Evolutionary conservation across 2,113 vertebrate genomes (phyloP), one percentile per base, ranked within the genome.

Genomic region (Corythaixoides concolor): DNA sequence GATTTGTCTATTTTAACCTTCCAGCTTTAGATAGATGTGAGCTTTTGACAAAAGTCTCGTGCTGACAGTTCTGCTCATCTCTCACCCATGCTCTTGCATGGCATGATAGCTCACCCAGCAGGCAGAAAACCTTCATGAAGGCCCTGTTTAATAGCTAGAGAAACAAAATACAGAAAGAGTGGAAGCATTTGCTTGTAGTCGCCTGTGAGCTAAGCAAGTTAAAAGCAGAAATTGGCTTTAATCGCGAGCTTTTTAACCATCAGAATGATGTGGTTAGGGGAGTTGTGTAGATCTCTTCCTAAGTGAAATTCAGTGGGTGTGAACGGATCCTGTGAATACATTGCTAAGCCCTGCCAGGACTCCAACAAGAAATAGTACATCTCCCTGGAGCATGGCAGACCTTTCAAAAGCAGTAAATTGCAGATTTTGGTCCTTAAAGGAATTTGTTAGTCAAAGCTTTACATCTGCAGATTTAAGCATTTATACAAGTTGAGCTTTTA

Each of bases 401-500:
- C 50, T 93, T 81, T 83, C 68, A 77, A 88, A 93, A 84, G 85
- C 41, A 90, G 45, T 77, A 95, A 96, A 89, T 92, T 88, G 59
- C 50, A 95, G 86, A 81, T 87, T 96, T 91, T 58, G 20, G 81
- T 90, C 80, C 66, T 95, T 95, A 91, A 64, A 95, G 84, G 84
- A 83, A 80, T 95, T 92, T 89, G 41, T 79, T 83, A 91, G 50
- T 89, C 91, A 82, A 91, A 95, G 69, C 50, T 94, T 82, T 92
- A 91, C 77, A 85, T 96, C 62, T 95, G 69, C 66, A 95, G 84
- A 94, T 92, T 97, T 96, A 96, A 96, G 92, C 92, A 88, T 85
- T 95, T 97, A 90, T 93, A 76, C 41, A 82, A 95, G 73, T 82
- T 58, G 37, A 64, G 66, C 64, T 92, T 96, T 95, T 89, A 88